Evolutionary conservation across 2,113 vertebrate species (phyloP).

Genomic region (Crotalus horridus): DNA sequence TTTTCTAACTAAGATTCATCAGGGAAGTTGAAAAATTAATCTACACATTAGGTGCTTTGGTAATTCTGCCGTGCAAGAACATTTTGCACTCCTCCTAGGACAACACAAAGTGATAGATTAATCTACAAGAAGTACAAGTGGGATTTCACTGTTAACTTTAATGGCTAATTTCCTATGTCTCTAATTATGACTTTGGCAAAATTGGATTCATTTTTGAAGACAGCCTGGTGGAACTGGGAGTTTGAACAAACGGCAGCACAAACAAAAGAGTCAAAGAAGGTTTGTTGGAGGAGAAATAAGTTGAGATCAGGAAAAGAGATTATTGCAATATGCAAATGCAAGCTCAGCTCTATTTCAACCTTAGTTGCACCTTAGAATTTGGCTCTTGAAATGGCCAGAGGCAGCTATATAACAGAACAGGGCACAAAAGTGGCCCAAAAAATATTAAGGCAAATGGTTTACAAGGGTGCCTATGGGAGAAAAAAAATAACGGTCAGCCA

Average conservation of each 20-base stretch:
- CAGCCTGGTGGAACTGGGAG: not conserved
- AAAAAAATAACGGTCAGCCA: not conserved
- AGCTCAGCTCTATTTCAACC: not conserved
- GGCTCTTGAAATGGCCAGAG: not conserved
- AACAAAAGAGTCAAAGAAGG: not conserved
- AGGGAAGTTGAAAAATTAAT: conserved; percentile 22
- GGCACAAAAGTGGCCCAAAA: not conserved
- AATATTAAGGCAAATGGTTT: not conserved
- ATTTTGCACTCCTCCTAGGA: conserved; percentile 20
- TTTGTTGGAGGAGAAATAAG: not conserved
- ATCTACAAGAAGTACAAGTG: conserved; percentile 15
- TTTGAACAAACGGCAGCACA: not conserved
- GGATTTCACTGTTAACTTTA: conserved; percentile 33
- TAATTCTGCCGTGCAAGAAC: conserved; percentile 8
- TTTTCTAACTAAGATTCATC: conserved; percentile 24
- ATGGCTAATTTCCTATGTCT: conserved; percentile 33
- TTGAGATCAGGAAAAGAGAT: not conserved
- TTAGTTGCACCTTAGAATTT: not conserved
- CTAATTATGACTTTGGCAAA: conserved; percentile 23
- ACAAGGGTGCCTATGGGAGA: not conserved
- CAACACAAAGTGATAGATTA: conserved; percentile 34
- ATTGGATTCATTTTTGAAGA: conserved; percentile 22
- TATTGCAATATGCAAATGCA: not conserved
- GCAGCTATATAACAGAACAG: not conserved
- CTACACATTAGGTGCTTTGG: conserved; percentile 18